These are phyloP conservation scores for Parasteatoda tepidariorum DNA, from an alignment of 1,140 invertebrate species.

Conservation along the genomic window DNA sequence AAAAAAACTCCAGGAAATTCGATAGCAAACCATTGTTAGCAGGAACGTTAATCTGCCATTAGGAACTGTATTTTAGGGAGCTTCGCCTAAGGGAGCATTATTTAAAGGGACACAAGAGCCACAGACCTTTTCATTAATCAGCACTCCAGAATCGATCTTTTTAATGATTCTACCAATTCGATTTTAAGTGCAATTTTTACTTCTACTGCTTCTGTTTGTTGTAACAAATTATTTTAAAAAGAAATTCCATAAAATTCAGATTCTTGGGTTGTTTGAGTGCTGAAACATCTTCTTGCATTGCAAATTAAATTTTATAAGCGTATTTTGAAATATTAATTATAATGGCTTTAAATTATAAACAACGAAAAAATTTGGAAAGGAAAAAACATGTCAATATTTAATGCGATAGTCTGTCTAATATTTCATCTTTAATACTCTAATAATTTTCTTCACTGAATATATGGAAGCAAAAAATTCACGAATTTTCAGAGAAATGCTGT, in stretches of 20 bases:
- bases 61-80: slow-evolving; percentile 49
- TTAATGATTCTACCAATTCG: slow-evolving; percentile 50
- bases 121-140: slow-evolving; percentile 50
- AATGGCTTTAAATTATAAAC: too few species aligned
- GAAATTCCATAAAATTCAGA: slow-evolving; percentile 5
- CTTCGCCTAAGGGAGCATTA: slow-evolving; percentile 38
- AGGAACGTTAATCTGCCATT: slow-evolving; percentile 59
- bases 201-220: not conserved
- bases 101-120: slow-evolving; percentile 43
- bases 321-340: too few species aligned
- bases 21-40: slow-evolving; percentile 55
- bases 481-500: too few species aligned
- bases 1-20: slow-evolving; percentile 32
- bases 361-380: too few species aligned
- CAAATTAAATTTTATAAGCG: too few species aligned
- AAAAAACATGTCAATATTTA: too few species aligned
- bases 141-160: slow-evolving; percentile 32
- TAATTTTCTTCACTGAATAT: too few species aligned
- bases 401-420: too few species aligned
- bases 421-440: too few species aligned
- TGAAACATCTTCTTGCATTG: too few species aligned
- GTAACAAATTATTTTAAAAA: slow-evolving; percentile 25
- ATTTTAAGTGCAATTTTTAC: slow-evolving; percentile 41
- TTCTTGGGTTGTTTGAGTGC: too few species aligned
- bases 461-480: too few species aligned